Percentiles rank a stretch among this genome's conserved stretches.
Evolutionary conservation across 1,140 invertebrate species (phyloP).

Genomic region (Drosophila gunungcola): DNA sequence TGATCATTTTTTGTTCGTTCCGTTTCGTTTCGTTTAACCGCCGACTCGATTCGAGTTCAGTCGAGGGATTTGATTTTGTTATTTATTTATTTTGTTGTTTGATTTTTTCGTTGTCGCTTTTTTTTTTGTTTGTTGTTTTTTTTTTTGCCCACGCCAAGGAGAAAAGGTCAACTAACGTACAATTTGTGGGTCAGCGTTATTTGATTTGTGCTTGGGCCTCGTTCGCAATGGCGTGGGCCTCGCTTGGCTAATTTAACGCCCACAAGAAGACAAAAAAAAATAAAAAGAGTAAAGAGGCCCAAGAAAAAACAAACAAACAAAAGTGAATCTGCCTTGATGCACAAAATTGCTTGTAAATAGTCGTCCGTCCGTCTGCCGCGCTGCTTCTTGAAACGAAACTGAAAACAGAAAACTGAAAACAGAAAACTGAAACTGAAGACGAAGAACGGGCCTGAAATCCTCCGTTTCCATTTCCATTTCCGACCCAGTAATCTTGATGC

Average conservation of each 20-base stretch:
- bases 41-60: conserved; percentile 14
- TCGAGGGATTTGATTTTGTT: conserved; percentile 27
- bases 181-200: conserved; percentile 83
- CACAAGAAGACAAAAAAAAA: conserved; percentile 48
- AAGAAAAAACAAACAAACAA: conserved; percentile 68
- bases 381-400: conserved; percentile 73
- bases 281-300: conserved; percentile 20
- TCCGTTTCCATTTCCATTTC: conserved; percentile 81
- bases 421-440: conserved; percentile 16
- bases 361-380: conserved; percentile 45
- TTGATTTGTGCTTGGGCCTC: conserved; percentile 74
- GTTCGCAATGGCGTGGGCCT: conserved; percentile 65
- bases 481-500: conserved; percentile 85
- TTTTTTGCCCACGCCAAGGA: conserved; percentile 51
- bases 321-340: conserved; percentile 77
- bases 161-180: conserved; percentile 80
- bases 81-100: conserved; percentile 23
- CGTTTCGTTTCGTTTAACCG: conserved; percentile 16
- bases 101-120: conserved; percentile 15
- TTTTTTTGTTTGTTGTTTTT: not conserved
- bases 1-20: conserved; percentile 38
- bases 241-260: conserved; percentile 76
- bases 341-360: conserved; percentile 77
- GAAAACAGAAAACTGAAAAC: conserved; percentile 38
- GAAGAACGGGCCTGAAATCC: conserved; percentile 45